Evolutionary conservation across 2,113 vertebrate genomes (phyloP), one percentile per base, ranked within the genome.

Genomic region (Eclectus roratus): DNA sequence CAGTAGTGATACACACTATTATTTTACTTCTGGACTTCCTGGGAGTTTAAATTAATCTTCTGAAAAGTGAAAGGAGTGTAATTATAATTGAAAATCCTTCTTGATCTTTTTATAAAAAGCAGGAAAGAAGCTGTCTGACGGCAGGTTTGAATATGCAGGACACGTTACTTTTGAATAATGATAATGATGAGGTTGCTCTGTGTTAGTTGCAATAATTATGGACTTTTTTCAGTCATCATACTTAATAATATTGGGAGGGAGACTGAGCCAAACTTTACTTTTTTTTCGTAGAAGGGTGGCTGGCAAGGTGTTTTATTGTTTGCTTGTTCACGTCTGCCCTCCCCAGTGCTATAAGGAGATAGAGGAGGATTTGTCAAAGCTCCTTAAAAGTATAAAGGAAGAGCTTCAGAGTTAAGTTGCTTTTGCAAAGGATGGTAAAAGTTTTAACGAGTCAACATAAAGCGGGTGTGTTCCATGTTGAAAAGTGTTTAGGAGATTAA

Each of bases 51-150:
- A 83, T 94, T 66, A 50, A 47, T 89, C 41, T 80, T 89, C 25
- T 83, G 44, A 71, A 80, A 92, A 95, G 46, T 15, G 8, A 66
- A 58, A 52, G n/a, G 19, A 66, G 4, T 85, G 6, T 69, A 63
- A 88, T 50, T 82, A 44, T 49, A 87, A 72, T 72, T 72, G 52
- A 17, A 94, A 96, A 88, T 69, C 53, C 13, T 84, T 74, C 25
- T 69, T 79, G 19, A 23, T 68, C 39, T 68, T 91, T 68, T 70
- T 83, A 21, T 70, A 58, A 77, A 74, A 93, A 72, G 61, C 17
- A 15, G 37, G 66, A 88, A 85, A 58, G n/a, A 87, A 86, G 41
- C 43, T 58, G 73, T 94, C 37, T 2, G 1, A 76, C 65, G 74
- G 58, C 71, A 90, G n/a, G 19, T 60, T 85, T 88, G 23, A 80